A percentile compares a stretch with the other conserved stretches of the same genome.
Conservation (phyloP, 2,888 invertebrate genomes). For the Cosmia pyralina region DNA sequence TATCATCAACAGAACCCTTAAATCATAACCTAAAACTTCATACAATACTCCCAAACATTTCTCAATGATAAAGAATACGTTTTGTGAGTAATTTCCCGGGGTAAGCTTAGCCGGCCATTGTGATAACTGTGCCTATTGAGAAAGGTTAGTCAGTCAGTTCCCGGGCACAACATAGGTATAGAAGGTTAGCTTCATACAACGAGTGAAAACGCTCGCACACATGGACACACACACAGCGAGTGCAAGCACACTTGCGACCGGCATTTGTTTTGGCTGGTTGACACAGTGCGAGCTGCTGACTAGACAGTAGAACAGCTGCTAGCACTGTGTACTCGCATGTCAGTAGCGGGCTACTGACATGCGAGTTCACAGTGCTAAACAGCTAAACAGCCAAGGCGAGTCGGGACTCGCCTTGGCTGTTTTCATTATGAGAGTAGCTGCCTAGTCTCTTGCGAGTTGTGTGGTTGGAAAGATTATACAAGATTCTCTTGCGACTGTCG, state of each 20-base stretch:
- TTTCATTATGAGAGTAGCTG: no score
- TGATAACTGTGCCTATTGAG: constrained; percentile 59
- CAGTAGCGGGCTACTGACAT: no score
- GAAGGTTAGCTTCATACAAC: background rate
- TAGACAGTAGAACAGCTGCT: no score
- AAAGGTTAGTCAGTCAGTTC: constrained; percentile 64
- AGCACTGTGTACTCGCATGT: no score
- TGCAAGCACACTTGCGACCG: background rate
- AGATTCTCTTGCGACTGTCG: no score
- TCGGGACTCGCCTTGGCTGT: no score
- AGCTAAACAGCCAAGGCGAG: no score
- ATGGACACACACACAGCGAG: background rate
- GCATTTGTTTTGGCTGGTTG: background rate
- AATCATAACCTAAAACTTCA: constrained; percentile 46
- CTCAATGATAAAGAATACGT: constrained; percentile 60
- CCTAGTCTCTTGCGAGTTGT: no score
- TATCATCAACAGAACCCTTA: constrained; percentile 30
- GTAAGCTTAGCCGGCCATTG: constrained; percentile 49
- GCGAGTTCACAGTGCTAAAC: no score
- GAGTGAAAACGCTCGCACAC: background rate
- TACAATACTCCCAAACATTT: constrained; percentile 62
- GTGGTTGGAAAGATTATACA: no score
- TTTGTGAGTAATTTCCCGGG: constrained; percentile 55
- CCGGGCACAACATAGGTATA: constrained; percentile 20
- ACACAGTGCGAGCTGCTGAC: no score